These are phyloP conservation scores for Morelia viridis DNA, from an alignment of 2,797 vertebrate genomes.

Conservation along the genomic window DNA sequence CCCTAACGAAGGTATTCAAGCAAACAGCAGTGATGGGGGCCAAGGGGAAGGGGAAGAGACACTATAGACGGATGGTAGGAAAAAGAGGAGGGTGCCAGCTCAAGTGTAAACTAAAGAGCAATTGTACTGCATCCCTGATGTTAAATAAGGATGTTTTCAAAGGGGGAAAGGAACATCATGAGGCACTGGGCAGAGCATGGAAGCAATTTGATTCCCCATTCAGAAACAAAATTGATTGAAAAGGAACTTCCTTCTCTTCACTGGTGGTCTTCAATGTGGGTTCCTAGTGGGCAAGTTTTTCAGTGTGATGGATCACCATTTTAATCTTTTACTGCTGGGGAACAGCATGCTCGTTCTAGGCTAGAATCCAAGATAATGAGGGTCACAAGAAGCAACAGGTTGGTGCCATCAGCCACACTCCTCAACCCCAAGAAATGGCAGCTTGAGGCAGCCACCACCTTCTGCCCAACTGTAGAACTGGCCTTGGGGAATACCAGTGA, in stretches of 20 bases:
- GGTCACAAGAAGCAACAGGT: background rate
- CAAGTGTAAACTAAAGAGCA: conserved; percentile 1
- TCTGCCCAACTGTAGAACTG: background rate
- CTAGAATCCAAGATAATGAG: too few relatives aligned
- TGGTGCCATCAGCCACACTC: background rate
- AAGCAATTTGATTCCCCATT: background rate
- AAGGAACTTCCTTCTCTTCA: background rate
- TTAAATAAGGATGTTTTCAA: conserved; percentile 4
- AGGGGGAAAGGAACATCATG: background rate
- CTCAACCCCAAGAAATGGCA: background rate
- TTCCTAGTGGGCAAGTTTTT: background rate
- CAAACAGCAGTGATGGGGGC: background rate
- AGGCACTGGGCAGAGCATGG: background rate
- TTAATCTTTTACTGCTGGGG: background rate
- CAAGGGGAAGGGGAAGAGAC: background rate
- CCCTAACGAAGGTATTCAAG: background rate
- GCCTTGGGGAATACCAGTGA: background rate
- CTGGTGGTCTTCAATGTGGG: background rate
- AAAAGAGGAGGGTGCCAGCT: background rate
- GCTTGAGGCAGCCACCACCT: too few relatives aligned
- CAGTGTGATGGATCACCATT: background rate
- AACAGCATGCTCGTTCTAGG: background rate
- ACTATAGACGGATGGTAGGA: background rate
- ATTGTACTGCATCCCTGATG: background rate
- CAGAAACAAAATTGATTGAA: background rate